Percentiles rank a stretch among this genome's conserved stretches.
Conservation (phyloP, 1,140 invertebrate genomes). For the Harlomillsia oculata region DNA sequence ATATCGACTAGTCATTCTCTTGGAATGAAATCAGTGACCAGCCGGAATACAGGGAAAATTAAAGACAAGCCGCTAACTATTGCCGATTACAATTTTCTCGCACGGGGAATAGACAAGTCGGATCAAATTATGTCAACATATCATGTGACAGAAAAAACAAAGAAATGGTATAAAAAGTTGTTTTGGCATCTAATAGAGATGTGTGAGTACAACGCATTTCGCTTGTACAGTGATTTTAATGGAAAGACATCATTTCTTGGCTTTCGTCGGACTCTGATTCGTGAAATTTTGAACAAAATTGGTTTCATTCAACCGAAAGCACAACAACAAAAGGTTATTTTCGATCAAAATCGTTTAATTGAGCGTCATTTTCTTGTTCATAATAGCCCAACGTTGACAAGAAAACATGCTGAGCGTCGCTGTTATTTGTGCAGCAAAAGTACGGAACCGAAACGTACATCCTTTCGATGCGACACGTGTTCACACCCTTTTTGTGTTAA, state of each 20-base stretch:
- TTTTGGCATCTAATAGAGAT: neutral
- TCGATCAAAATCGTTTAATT: too few species aligned
- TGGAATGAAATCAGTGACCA: neutral
- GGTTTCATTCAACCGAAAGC: too few species aligned
- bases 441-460: too few species aligned
- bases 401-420: too few species aligned
- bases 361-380: too few species aligned
- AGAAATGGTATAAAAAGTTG: slow-evolving; percentile 1
- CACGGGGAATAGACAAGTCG: neutral
- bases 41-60: neutral
- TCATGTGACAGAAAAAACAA: neutral
- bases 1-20: neutral
- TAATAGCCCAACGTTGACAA: too few species aligned
- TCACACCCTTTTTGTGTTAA: too few species aligned
- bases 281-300: too few species aligned
- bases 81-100: neutral
- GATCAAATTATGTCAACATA: neutral
- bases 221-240: neutral
- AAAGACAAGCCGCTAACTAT: neutral
- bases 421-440: too few species aligned
- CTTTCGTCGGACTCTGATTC: neutral
- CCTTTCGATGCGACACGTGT: too few species aligned
- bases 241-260: neutral
- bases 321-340: too few species aligned
- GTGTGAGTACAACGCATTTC: neutral